phyloP scores from a whole-genome alignment of 2,888 invertebrate genomes.

The Amiota minor region DNA sequence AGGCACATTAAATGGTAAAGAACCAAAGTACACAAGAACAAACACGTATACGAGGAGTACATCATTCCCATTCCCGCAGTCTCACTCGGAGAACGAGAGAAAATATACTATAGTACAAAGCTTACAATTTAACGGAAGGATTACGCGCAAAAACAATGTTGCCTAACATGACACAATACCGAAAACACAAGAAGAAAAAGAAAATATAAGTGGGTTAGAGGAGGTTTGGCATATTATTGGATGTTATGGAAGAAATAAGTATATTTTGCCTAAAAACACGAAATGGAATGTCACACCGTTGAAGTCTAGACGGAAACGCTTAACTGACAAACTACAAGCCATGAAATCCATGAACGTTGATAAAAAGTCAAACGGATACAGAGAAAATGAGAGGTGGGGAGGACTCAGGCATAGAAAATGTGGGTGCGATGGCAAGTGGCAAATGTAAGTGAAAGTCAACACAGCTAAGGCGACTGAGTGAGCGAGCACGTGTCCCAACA shows the following conservation, averaged over 20 bases:
- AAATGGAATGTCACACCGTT: not conserved
- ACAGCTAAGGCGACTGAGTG: too few species aligned
- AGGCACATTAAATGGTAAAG: not conserved
- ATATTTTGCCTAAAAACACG: constrained; percentile 18
- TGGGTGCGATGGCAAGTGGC: not conserved
- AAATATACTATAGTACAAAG: not conserved
- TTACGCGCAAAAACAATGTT: not conserved
- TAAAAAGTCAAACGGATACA: too few species aligned
- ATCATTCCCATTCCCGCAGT: not conserved
- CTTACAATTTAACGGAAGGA: not conserved
- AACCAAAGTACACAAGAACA: not conserved
- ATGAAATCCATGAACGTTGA: not conserved
- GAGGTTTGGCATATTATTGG: too few species aligned
- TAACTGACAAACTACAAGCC: constrained; percentile 16
- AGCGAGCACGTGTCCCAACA: not conserved
- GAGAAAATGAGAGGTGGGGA: too few species aligned
- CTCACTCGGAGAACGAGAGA: not conserved
- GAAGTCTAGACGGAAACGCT: constrained; percentile 24
- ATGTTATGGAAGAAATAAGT: not conserved
- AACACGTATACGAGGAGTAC: not conserved
- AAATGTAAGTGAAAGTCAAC: constrained; percentile 3
- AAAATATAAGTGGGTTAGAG: not conserved
- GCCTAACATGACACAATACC: not conserved
- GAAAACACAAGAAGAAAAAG: not conserved
- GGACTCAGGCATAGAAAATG: not conserved